Conservation (phyloP, 2,797 vertebrate species). For the Chaunax sp. region DNA sequence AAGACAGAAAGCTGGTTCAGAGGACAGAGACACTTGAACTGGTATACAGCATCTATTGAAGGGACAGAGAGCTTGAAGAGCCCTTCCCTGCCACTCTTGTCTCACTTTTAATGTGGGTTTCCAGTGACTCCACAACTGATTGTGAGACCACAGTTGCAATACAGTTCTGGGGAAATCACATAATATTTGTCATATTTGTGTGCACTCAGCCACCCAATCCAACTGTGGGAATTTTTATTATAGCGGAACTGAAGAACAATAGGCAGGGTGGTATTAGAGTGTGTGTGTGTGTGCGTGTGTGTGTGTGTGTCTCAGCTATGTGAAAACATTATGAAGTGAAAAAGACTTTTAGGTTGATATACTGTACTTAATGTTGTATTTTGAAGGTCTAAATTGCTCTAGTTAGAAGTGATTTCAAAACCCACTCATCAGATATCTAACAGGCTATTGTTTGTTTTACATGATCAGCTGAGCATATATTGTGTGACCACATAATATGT, state of each 20-base stretch:
- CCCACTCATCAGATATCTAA: too few species aligned
- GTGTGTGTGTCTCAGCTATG: constrained; percentile 15
- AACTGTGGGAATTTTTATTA: constrained; percentile 49
- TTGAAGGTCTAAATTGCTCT: background rate
- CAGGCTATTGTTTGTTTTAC: too few species aligned
- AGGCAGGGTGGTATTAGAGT: constrained; percentile 25
- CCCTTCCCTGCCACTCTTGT: background rate
- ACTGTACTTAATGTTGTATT: background rate
- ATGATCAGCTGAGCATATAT: too few species aligned
- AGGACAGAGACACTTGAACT: too few species aligned
- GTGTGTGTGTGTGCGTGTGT: constrained; percentile 29
- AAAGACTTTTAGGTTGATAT: background rate
- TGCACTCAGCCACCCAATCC: constrained; percentile 14
- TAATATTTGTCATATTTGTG: constrained; percentile 14
- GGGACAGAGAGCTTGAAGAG: background rate
- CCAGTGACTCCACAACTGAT: background rate
- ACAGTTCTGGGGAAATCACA: background rate
- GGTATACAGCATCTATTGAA: too few species aligned
- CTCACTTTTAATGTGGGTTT: background rate
- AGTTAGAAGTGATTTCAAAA: too few species aligned
- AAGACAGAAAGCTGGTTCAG: too few species aligned
- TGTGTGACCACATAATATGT: too few species aligned
- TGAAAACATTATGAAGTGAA: background rate
- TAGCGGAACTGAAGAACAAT: constrained; percentile 56
- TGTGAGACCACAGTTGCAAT: background rate